Conservation (phyloP, 2,113 vertebrate genomes). For the Geococcyx californianus region DNA sequence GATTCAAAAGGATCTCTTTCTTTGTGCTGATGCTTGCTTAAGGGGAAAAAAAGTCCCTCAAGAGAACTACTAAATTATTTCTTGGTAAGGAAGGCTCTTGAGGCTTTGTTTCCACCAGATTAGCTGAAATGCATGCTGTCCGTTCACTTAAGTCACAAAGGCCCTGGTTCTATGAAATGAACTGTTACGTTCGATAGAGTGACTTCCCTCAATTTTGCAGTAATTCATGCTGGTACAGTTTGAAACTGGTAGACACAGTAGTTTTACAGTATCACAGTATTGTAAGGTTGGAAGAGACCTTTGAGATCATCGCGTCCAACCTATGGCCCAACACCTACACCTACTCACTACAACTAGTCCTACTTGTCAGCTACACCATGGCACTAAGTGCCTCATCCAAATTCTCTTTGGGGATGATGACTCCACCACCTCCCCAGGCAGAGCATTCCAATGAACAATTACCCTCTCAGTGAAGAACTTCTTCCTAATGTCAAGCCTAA, state of each 20-base stretch:
- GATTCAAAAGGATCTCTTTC: conserved; percentile 26
- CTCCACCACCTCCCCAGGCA: too few relatives aligned
- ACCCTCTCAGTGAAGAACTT: too few relatives aligned
- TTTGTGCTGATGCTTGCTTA: conserved; percentile 56
- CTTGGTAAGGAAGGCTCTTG: neutral
- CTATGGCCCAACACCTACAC: too few relatives aligned
- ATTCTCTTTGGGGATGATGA: too few relatives aligned
- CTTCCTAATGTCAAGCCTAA: too few relatives aligned
- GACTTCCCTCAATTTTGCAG: neutral
- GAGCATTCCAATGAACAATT: too few relatives aligned
- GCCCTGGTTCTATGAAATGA: neutral
- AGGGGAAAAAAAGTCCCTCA: neutral
- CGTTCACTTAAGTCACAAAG: conserved; percentile 23
- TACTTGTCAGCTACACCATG: too few relatives aligned
- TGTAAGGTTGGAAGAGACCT: too few relatives aligned
- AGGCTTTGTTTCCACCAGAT: conserved; percentile 58
- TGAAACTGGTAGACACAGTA: neutral
- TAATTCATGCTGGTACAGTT: neutral
- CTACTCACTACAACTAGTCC: too few relatives aligned
- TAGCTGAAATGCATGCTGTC: conserved; percentile 38
- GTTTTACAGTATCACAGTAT: too few relatives aligned
- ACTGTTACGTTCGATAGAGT: neutral
- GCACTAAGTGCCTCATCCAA: too few relatives aligned
- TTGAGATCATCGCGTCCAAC: too few relatives aligned
- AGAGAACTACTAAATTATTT: conserved; percentile 59